A percentile compares a stretch with the other conserved stretches of the same genome.
phyloP scores from a whole-genome alignment of 2,797 vertebrate genomes.

The Eurystomus glaucurus region DNA sequence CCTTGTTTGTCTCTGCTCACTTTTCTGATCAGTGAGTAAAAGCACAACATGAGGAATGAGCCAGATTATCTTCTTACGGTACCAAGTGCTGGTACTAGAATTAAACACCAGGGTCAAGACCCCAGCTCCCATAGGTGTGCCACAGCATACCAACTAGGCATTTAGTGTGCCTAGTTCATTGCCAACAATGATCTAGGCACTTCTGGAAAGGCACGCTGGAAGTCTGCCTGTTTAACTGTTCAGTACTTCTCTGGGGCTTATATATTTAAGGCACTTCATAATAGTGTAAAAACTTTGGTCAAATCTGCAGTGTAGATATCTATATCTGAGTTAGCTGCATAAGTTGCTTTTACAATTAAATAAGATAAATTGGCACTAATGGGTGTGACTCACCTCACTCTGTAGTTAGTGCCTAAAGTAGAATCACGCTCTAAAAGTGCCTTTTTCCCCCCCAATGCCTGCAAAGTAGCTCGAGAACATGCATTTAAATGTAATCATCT shows the following conservation, averaged over 20 bases:
- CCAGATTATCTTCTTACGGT: background rate
- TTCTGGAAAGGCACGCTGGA: background rate
- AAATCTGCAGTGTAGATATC: background rate
- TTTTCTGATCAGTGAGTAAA: background rate
- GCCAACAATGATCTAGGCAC: background rate
- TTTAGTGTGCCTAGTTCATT: background rate
- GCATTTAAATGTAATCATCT: background rate
- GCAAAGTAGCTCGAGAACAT: background rate
- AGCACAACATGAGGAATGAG: background rate
- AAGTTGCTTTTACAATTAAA: background rate
- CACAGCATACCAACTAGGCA: background rate
- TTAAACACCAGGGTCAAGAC: background rate
- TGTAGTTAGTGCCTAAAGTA: background rate
- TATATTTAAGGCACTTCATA: background rate
- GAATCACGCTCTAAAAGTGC: background rate
- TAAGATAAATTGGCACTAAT: background rate
- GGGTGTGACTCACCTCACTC: background rate
- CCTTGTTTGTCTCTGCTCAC: background rate
- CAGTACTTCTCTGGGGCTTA: background rate
- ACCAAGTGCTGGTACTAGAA: background rate
- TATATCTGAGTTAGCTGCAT: background rate
- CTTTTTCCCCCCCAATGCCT: rapidly evolving
- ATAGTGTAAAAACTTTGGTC: background rate
- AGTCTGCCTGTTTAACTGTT: background rate
- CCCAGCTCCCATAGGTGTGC: rapidly evolving